These are phyloP conservation scores for Microctonus hyperodae DNA, from an alignment of 2,888 invertebrate species.

Conservation along the genomic window DNA sequence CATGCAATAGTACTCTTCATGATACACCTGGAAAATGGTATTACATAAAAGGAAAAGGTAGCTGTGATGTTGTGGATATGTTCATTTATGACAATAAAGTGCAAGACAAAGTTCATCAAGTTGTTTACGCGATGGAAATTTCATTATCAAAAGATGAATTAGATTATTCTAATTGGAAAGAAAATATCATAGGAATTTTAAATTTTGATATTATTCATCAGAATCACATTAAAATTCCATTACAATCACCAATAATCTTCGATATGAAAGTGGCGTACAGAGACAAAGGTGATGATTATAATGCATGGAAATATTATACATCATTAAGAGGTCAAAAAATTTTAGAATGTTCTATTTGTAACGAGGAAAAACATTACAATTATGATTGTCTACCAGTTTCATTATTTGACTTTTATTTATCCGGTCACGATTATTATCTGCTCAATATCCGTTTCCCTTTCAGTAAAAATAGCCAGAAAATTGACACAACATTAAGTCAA, in stretches of 20 bases:
- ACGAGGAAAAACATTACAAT: constrained; percentile 72
- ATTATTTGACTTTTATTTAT: constrained; percentile 93
- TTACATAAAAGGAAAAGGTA: constrained; percentile 75
- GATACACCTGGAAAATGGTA: constrained; percentile 78
- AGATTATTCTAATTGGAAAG: constrained; percentile 97
- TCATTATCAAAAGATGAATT: constrained; percentile 80
- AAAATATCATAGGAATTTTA: constrained; percentile 92
- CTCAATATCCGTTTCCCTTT: constrained; percentile 91
- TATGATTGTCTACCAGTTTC: constrained; percentile 93
- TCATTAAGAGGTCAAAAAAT: constrained; percentile 82
- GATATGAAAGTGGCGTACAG: constrained; percentile 86
- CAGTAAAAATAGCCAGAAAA: constrained; percentile 67
- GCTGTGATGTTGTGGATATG: constrained; percentile 67
- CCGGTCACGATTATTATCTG: constrained; percentile 94
- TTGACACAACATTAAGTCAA: constrained; percentile 82
- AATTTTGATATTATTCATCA: constrained; percentile 84
- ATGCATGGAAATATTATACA: constrained; percentile 86
- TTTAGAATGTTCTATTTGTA: constrained; percentile 80
- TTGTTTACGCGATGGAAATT: constrained; percentile 86
- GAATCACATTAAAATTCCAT: constrained; percentile 69
- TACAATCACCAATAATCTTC: constrained; percentile 67
- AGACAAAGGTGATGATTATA: constrained; percentile 79
- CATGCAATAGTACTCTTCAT: constrained; percentile 75
- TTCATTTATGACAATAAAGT: constrained; percentile 64
- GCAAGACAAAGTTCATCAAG: constrained; percentile 73